These are phyloP conservation scores for Strix uralensis DNA, from an alignment of 2,113 vertebrate species.

Conservation along the genomic window DNA sequence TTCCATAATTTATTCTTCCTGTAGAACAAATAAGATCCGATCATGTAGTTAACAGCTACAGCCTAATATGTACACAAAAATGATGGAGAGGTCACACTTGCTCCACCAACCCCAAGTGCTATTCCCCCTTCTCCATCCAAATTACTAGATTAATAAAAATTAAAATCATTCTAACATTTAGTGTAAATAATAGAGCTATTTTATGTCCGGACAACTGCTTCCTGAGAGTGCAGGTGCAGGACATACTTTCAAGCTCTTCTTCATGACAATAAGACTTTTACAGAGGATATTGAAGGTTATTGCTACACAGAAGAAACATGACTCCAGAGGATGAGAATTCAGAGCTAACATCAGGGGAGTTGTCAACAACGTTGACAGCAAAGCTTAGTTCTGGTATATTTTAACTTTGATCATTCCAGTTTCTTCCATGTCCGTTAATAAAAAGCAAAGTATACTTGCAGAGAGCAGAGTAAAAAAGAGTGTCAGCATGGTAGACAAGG, in stretches of 20 bases:
- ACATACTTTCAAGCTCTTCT: background rate
- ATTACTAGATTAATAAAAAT: background rate
- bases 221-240: background rate
- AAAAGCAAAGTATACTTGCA: background rate
- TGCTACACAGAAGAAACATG: background rate
- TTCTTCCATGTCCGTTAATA: background rate
- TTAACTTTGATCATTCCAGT: background rate
- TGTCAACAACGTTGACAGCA: background rate
- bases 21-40: background rate
- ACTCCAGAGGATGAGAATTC: background rate
- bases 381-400: background rate
- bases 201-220: background rate
- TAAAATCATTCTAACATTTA: background rate
- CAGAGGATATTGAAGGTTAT: background rate
- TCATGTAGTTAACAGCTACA: background rate
- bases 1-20: background rate
- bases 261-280: background rate
- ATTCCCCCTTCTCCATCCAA: background rate
- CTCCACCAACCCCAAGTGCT: background rate
- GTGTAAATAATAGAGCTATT: background rate
- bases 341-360: background rate
- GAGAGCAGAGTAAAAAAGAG: background rate
- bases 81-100: background rate
- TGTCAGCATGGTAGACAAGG: background rate
- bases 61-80: background rate